phyloP scores from a whole-genome alignment of 2,797 vertebrate genomes.

The Dicrostonyx torquatus region DNA sequence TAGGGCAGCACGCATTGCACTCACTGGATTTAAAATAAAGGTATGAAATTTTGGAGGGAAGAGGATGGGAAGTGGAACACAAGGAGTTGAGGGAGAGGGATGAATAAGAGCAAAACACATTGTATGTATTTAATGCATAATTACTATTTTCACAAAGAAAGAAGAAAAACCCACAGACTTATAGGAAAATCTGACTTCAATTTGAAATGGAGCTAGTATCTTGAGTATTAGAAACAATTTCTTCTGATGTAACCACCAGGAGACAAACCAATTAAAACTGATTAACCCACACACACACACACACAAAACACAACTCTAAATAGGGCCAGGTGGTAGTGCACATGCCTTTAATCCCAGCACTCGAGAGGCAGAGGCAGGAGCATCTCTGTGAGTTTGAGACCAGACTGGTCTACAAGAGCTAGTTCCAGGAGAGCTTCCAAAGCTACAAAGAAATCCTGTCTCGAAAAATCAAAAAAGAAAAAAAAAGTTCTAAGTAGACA shows the following conservation, averaged over 20 bases:
- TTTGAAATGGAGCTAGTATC: not conserved
- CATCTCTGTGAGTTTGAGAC: too few relatives aligned
- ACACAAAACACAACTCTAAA: constrained; percentile 1
- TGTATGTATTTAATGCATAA: not conserved
- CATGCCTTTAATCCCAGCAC: too few relatives aligned
- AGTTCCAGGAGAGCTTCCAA: too few relatives aligned
- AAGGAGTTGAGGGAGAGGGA: not conserved
- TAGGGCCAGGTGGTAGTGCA: too few relatives aligned
- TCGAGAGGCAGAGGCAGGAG: too few relatives aligned
- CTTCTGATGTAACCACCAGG: not conserved
- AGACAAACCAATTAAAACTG: not conserved
- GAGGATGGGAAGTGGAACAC: not conserved
- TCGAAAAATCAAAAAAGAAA: too few relatives aligned
- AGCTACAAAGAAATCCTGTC: too few relatives aligned
- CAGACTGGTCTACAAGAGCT: too few relatives aligned
- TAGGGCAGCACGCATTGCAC: not conserved
- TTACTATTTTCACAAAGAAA: not conserved
- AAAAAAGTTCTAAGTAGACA: not conserved
- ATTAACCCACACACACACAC: too few relatives aligned
- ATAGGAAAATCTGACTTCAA: not conserved
- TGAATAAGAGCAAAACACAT: not conserved
- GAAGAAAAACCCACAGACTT: not conserved
- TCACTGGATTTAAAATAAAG: not conserved
- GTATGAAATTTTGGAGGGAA: not conserved
- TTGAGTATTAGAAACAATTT: not conserved